Base-by-base conservation (phyloP, 2,888 invertebrate species). In the Odontocerum albicorne region DNA sequence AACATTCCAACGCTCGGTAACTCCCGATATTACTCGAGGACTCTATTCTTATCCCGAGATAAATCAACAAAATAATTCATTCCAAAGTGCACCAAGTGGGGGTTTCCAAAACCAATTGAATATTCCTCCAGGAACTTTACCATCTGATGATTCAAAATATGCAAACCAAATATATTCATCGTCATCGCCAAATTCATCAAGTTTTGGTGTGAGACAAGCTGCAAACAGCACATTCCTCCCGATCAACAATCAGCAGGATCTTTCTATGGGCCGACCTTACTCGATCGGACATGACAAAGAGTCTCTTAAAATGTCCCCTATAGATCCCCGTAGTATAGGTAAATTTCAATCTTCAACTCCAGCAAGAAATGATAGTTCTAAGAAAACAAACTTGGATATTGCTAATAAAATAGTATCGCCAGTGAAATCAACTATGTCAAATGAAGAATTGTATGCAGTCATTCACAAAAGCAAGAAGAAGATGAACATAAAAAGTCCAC, bases 401-500 rank as follows among this genome's bases (percentile, higher is more conserved):
- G 71, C 82, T 32, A 71, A 72, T 4, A 79, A 75, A 66, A 64
- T 83, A 56, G 64, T 85, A 6, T 86, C 86, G 1, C 86, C 87
- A 0, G 84, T 85, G 16, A 86, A 84, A 69, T 85, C 86, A 2
- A 84, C 84, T 0, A 87, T 89, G 85, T 85, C 85, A n/a, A 87
- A 87, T 63, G 88, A 89, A 66, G 87, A 89, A 68, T 71, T 89
- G 2, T 88, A 87, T 65, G 86, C 88, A 2, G 86, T 86, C 12
- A 88, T 89, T 61, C 88, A 89, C 67, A 87, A 87, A 68, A 87
- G 86, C 63, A 88, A 88, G 67, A 86, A 85, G 70, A 83, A 84
- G 66, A 74, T 87, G 49, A 87, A 87, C 62, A 87, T 88, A 44
- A 82, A 78, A 66, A 81, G 81, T 53, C 75, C 74, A 12, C 67